A percentile compares a stretch with the other conserved stretches of the same genome.
phyloP scores from a whole-genome alignment of 53 echinoderm and acorn worm genomes.

The Holothuria leucospilota region DNA sequence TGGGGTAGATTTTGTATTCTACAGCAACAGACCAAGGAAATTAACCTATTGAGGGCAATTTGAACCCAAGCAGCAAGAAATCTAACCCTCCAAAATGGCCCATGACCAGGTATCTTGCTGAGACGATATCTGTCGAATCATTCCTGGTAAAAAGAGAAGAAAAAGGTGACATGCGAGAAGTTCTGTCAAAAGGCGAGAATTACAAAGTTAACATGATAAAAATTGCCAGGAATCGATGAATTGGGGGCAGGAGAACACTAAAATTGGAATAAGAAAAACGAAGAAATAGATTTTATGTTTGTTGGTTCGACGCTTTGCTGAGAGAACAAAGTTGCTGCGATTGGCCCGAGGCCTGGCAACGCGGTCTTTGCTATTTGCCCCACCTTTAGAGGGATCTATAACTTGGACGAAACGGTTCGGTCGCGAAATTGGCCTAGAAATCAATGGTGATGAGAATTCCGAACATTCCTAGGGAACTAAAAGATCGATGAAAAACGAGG shows the following conservation, averaged over 20 bases:
- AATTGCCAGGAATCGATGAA: conserved; percentile 15
- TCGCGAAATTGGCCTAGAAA: conserved; percentile 30
- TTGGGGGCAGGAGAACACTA: not conserved
- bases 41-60: too few relatives aligned
- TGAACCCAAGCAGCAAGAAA: too few relatives aligned
- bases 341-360: conserved; percentile 2
- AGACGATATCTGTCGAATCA: too few relatives aligned
- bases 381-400: not conserved
- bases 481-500: conserved; percentile 28
- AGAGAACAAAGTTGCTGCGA: conserved; percentile 9
- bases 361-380: too few relatives aligned
- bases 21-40: too few relatives aligned
- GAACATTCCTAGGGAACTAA: conserved; percentile 19
- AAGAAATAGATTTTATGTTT: conserved; percentile 41
- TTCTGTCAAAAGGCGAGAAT: not conserved
- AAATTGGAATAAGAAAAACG: conserved; percentile 7
- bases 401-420: not conserved
- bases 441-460: conserved; percentile 31
- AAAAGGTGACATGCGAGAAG: too few relatives aligned
- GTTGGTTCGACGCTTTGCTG: conserved; percentile 36
- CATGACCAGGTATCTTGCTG: too few relatives aligned
- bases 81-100: too few relatives aligned
- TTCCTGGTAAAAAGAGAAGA: too few relatives aligned
- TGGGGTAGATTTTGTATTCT: too few relatives aligned
- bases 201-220: conserved; percentile 28